phyloP scores from a whole-genome alignment of 37 sponge, comb jelly and placozoan species.

The Corticium candelabrum region DNA sequence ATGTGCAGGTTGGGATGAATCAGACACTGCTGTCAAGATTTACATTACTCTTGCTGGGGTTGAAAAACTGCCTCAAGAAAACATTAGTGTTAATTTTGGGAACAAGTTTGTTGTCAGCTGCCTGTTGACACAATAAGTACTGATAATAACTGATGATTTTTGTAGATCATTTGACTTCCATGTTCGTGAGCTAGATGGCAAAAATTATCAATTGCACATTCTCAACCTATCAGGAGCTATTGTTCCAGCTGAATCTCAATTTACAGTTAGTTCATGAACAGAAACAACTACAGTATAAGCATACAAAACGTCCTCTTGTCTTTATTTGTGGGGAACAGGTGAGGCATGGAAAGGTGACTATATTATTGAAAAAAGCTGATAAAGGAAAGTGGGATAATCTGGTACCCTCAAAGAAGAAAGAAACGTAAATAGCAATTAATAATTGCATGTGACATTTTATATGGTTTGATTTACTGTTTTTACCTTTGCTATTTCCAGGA shows the following conservation, averaged over 20 bases:
- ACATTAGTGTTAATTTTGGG: conserved; percentile 42
- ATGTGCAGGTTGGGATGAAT: conserved; percentile 98
- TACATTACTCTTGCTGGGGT: conserved; percentile 70
- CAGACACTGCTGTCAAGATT: conserved; percentile 71
- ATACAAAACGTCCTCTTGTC: too few species aligned
- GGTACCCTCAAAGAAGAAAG: background rate
- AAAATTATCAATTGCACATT: conserved; percentile 25
- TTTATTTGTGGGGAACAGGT: too few species aligned
- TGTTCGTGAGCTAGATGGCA: conserved; percentile 24
- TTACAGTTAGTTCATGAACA: conserved; percentile 46
- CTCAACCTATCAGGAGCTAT: conserved; percentile 13
- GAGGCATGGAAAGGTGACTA: conserved; percentile 26
- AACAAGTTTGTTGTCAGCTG: conserved; percentile 22
- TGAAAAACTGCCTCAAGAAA: conserved; percentile 30
- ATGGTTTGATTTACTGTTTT: background rate
- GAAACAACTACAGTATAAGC: too few species aligned
- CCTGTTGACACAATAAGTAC: conserved; percentile 7
- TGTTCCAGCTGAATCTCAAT: conserved; percentile 17
- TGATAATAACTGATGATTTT: background rate
- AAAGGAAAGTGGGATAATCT: conserved; percentile 29
- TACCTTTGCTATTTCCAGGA: background rate
- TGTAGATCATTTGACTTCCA: conserved; percentile 48
- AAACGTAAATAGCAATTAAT: conserved; percentile 3
- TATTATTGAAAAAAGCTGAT: conserved; percentile 55
- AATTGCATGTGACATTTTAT: background rate